Evolutionary conservation across 2,797 vertebrate genomes (phyloP), one percentile per base, ranked within the genome.

Genomic region (Botia kubotai): DNA sequence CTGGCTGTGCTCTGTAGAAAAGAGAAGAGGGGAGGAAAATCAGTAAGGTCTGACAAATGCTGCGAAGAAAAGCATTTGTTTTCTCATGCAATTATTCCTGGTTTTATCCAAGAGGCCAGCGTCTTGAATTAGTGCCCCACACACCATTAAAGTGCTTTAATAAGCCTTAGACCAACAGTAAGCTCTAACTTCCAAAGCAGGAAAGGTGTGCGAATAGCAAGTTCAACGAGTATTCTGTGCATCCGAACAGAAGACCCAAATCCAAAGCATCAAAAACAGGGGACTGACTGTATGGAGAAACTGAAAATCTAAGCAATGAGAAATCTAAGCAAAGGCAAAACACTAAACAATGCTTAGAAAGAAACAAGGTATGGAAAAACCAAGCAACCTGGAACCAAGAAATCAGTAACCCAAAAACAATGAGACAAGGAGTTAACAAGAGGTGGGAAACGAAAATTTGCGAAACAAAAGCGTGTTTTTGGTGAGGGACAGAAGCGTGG

Each of bases 1-100:
- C 83, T 92, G 98, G 91, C 72, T 97, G 96, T 92, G 95, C 93
- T 93, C 97, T 99, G 96, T 62, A 85, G 73, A 77, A 60, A 75
- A 67, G 48, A 82, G 48, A 72, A 21, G 57, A 3, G 36, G 60
- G 26, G 87, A 89, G 10, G 10, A 46, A 17, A 87, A 26, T 62
- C 53, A 29, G 66, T 75, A 0, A 63, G 66, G 23, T 71, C 63
- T 79, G 46, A 14, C 36, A 69, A 46, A 46, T 46, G 43, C 43
- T 11, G 43, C 10, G 2, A 8, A 46, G 43, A 11, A 46, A 50
- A 29, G 0, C 46, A 23, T 43, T 36, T 48, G 39, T 65, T 77
- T 68, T 71, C 1, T 73, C 92, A 93, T 93, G 92, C 93, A 93
- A 82, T 79, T 89, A 90, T 87, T 85, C 88, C 86, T 84, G 82